Conservation (phyloP, 1,140 invertebrate species). For the Zophobas morio region DNA sequence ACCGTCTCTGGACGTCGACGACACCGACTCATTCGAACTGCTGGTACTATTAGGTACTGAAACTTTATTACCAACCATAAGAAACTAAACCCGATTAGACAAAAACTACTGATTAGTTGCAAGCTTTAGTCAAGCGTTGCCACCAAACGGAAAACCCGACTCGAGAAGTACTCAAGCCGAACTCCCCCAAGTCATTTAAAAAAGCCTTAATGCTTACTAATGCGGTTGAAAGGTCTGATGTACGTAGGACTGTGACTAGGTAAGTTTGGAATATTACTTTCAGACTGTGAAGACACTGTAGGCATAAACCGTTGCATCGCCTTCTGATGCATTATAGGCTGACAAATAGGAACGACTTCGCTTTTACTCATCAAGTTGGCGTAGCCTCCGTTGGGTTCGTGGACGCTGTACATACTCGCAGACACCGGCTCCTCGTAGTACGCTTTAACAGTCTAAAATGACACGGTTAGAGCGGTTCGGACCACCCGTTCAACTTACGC, state of each 20-base stretch:
- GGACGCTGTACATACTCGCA: conserved; percentile 65
- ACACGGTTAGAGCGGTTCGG: neutral
- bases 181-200: conserved; percentile 1
- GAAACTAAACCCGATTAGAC: no score
- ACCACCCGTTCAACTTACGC: neutral
- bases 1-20: conserved; percentile 71
- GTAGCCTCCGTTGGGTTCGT: conserved; percentile 60
- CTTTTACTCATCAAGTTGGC: conserved; percentile 60
- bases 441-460: conserved; percentile 51
- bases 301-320: conserved; percentile 56
- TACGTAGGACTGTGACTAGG: conserved; percentile 63
- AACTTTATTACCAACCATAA: conserved; percentile 22
- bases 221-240: conserved; percentile 59
- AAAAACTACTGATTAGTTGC: neutral
- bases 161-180: neutral
- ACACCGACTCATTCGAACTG: conserved; percentile 83
- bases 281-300: conserved; percentile 63
- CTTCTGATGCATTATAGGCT: conserved; percentile 56
- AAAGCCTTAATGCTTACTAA: conserved; percentile 55
- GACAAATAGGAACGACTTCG: conserved; percentile 55
- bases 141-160: no score
- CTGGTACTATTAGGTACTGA: conserved; percentile 72
- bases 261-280: conserved; percentile 65
- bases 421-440: conserved; percentile 53
- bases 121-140: neutral